Base-by-base conservation (phyloP, 2,113 vertebrate species). In the Amphilophus citrinellus region DNA sequence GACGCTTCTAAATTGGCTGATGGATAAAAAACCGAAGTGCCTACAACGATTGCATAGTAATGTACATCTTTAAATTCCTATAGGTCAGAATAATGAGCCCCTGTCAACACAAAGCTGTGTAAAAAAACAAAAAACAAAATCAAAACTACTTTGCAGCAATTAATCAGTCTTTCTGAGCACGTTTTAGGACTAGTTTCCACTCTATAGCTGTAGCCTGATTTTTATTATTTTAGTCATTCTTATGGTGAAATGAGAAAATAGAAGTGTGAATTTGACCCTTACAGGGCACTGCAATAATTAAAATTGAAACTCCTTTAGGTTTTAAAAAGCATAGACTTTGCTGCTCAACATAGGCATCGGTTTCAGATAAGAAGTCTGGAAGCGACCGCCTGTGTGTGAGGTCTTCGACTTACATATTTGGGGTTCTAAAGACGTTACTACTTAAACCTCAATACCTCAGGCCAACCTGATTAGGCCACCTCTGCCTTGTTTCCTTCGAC, bases 381-480 rank as follows among this genome's bases (percentile, higher is more conserved):
- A 57, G 39, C 22, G 14, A 86, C 53, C 5, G 37, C 27, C 56
- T 81, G 75, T 39, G 83, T 59, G 86, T 60, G 7, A 88, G 86
- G 79, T 84, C 80, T 77, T 71, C 56, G 83, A 78, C 75, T 87
- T 86, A 86, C 88, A 86, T 18, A 59, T 79, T 78, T 50, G 14
- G 1, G 65, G 76, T 82, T 91, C 88, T 85, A 83, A 42, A 79
- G 77, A 63, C 18, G 13, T 75, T 63, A 14, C 77, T 77, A 84
- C 84, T 93, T 93, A 88, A 90, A 85, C 87, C 86, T 87, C 84
- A 66, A 87, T 91, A 90, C 89, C 88, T 94, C 83, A 76, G 86
- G 85, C 85, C 79, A 85, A 84, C 87, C 90, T 91, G 87, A 94
- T 93, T 90, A 94, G 76, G 83, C 80, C 88, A 90, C 89, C 91